Evolutionary conservation across 1,140 invertebrate species (phyloP), one percentile per base, ranked within the genome.

Genomic region (Marisa cornuarietis): DNA sequence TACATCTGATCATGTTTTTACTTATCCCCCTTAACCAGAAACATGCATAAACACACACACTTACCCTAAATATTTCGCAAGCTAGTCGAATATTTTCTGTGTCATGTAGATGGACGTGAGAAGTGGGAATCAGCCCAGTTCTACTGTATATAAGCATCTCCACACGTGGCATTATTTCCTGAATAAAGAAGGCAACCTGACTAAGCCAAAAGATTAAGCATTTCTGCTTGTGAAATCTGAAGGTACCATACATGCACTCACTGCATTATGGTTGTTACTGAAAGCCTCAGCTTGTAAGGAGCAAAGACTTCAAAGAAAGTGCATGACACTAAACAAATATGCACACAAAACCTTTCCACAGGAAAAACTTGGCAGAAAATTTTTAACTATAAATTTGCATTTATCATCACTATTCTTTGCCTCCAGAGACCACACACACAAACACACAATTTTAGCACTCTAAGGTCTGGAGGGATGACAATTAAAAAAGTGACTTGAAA

Each of bases 71-170:
- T 81, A 98, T 95, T 81, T 94, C 94, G 87, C 97, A 97, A 9
- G 96, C 96, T 2, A 97, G 93, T 68, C 95, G 95, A 24, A 98
- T 94, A 88, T 98, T 98, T 86, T 98, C 97, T 1, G 96, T 96
- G 92, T 98, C 97, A 90, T 97, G 97, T 92, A 99, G 94, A 86
- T 97, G 96, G 87, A 98, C 95, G 90, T 98, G 97, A 0, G 97
- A 98, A 79, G 95, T 97, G 2, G 96, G 95, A 85, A 99, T 98
- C 65, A 94, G 94, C 76, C 94, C 95, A 51, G 94, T 95, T 89
- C 96, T 96, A 83, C 95, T 96, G 91, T 95, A 98, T 0, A 94
- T 95, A 1, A 98, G 94, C 96, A 99, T 98, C 89, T 98, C 96
- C 86, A 96, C 95, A 87, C 97, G 97, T 0, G 95, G 95, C 52